These are phyloP conservation scores for Neolamprologus kungweensis DNA, from an alignment of 2,113 vertebrate genomes.

Conservation along the genomic window DNA sequence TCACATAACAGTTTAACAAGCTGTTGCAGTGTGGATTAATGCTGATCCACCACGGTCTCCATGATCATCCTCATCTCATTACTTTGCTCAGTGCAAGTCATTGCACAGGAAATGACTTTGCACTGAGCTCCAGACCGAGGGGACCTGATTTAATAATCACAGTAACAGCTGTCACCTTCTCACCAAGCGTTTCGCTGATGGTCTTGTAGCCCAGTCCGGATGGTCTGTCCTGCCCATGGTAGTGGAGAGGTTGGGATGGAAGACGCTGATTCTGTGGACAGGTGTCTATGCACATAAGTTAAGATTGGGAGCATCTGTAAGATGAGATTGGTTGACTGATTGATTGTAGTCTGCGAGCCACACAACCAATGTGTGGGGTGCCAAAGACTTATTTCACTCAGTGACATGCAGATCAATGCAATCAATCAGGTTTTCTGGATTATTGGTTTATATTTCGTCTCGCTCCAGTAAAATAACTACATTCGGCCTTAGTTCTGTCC, in stretches of 20 bases:
- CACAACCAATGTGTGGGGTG: neutral
- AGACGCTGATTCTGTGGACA: neutral
- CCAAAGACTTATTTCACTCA: neutral
- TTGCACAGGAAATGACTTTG: neutral
- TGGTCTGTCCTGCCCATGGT: rapidly evolving
- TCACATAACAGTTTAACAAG: neutral
- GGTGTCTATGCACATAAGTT: neutral
- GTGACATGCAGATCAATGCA: neutral
- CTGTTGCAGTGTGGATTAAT: neutral
- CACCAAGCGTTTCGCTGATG: neutral
- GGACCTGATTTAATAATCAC: neutral
- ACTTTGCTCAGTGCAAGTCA: neutral
- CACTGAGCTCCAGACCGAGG: rapidly evolving
- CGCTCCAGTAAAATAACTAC: neutral
- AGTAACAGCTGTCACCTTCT: neutral
- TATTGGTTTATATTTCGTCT: neutral
- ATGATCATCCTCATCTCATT: neutral
- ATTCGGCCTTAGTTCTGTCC: neutral
- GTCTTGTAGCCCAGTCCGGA: neutral
- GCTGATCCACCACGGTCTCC: neutral
- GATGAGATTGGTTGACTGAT: neutral
- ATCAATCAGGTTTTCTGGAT: neutral
- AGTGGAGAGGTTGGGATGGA: neutral
- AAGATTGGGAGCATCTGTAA: neutral
- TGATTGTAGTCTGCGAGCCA: neutral